Evolutionary conservation across 2,888 invertebrate genomes (phyloP).

Genomic region (Cheilosia scutellata): DNA sequence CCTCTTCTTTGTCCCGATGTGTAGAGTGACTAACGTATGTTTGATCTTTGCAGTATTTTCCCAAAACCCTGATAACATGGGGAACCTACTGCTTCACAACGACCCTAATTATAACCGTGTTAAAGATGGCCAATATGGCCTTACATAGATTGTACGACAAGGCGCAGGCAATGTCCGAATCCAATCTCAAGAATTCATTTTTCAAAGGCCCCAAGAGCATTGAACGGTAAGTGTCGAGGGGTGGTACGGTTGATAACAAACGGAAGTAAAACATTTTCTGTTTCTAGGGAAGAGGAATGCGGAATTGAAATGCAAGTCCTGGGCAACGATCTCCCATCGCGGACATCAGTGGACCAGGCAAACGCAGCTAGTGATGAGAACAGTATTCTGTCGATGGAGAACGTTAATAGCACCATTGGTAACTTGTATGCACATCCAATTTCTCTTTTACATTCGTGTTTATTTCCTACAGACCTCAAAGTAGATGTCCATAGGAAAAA

Average conservation of each 20-base stretch:
- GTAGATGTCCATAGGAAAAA: constrained; percentile 97
- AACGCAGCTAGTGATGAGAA: constrained; percentile 84
- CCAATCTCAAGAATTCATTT: constrained; percentile 85
- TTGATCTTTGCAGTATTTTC: constrained; percentile 88
- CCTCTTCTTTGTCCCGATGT: constrained; percentile 1
- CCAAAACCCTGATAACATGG: constrained; percentile 93
- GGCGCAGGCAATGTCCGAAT: constrained; percentile 89
- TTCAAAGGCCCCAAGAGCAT: constrained; percentile 84
- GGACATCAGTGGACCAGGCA: constrained; percentile 87
- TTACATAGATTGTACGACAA: constrained; percentile 98
- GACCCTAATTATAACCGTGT: constrained; percentile 90
- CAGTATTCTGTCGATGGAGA: constrained; percentile 84
- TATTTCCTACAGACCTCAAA: constrained; percentile 88
- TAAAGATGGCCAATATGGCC: constrained; percentile 95
- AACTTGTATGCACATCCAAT: constrained; percentile 71
- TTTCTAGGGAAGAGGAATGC: constrained; percentile 89
- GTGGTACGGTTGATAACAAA: constrained; percentile 67
- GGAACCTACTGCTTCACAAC: constrained; percentile 93
- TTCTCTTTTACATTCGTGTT: neutral
- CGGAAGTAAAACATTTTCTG: constrained; percentile 66
- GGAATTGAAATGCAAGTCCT: constrained; percentile 93
- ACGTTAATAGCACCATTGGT: constrained; percentile 89
- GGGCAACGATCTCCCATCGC: constrained; percentile 86
- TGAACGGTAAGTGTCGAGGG: constrained; percentile 80
- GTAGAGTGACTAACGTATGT: constrained; percentile 21